phyloP scores from a whole-genome alignment of 2,113 vertebrate species.

The Melanerpes formicivorus region DNA sequence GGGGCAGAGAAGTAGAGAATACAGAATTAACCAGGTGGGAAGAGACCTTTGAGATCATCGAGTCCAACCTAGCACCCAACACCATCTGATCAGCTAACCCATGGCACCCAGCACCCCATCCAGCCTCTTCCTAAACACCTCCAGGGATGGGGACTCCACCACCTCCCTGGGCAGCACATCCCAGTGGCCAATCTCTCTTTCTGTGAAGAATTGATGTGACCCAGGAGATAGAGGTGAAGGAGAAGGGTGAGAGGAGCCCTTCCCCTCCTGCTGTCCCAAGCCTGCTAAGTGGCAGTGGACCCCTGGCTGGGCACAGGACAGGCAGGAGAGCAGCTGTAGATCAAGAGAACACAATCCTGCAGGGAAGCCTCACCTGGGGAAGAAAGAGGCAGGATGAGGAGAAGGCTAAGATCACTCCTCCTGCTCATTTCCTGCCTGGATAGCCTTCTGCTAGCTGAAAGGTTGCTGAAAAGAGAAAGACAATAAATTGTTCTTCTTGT shows the following conservation, averaged over 20 bases:
- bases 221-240: not conserved
- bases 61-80: too few species aligned
- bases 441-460: not conserved
- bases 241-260: not conserved
- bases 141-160: too few species aligned
- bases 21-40: too few species aligned
- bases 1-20: not conserved
- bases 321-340: not conserved
- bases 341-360: not conserved
- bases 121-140: too few species aligned
- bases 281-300: accelerated
- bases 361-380: not conserved
- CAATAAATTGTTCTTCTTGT: not conserved
- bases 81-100: too few species aligned
- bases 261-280: accelerated
- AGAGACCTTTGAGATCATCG: too few species aligned
- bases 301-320: not conserved
- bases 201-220: too few species aligned
- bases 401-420: not conserved
- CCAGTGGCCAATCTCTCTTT: too few species aligned
- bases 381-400: not conserved
- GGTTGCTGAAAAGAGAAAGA: not conserved
- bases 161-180: too few species aligned
- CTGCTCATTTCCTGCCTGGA: not conserved
- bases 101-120: too few species aligned